Evolutionary conservation across 2,113 vertebrate species (phyloP).

Genomic region (Coryphaenoides rupestris): DNA sequence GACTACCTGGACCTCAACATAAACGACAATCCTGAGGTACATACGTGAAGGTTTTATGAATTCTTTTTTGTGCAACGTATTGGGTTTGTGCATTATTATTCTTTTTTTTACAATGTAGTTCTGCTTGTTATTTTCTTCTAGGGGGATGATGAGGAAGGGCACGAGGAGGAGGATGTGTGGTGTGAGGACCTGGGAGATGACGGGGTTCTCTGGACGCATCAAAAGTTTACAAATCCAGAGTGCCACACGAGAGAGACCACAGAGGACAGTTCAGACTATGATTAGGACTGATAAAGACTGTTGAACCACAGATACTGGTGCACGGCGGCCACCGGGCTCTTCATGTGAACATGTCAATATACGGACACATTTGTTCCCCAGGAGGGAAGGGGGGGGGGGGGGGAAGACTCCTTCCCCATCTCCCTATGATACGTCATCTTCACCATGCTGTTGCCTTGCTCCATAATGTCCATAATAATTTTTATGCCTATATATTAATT

Average conservation of each 20-base stretch:
- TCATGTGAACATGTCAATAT: no score
- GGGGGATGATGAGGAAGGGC: background rate
- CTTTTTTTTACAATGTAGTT: no score
- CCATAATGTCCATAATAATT: no score
- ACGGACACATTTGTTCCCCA: no score
- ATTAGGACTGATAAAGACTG: background rate
- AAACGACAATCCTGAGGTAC: conserved; percentile 17
- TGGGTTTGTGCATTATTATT: no score
- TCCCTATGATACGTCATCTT: no score
- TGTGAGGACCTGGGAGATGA: background rate
- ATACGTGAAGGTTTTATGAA: conserved; percentile 13
- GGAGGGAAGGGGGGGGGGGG: no score
- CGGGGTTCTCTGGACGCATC: background rate
- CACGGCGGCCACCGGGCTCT: no score
- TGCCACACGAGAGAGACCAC: background rate
- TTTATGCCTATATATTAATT: no score
- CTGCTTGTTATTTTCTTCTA: background rate
- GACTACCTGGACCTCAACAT: conserved; percentile 23
- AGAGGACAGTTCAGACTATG: background rate
- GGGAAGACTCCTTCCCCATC: no score
- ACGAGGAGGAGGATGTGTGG: background rate
- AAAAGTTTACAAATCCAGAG: conserved; percentile 4
- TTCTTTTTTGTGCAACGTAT: background rate
- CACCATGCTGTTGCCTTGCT: no score
- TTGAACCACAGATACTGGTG: background rate